A percentile compares a stretch with the other conserved stretches of the same genome.
These are phyloP conservation scores for Pachyuromys duprasi DNA, from an alignment of 2,797 vertebrate genomes.

Conservation along the genomic window DNA sequence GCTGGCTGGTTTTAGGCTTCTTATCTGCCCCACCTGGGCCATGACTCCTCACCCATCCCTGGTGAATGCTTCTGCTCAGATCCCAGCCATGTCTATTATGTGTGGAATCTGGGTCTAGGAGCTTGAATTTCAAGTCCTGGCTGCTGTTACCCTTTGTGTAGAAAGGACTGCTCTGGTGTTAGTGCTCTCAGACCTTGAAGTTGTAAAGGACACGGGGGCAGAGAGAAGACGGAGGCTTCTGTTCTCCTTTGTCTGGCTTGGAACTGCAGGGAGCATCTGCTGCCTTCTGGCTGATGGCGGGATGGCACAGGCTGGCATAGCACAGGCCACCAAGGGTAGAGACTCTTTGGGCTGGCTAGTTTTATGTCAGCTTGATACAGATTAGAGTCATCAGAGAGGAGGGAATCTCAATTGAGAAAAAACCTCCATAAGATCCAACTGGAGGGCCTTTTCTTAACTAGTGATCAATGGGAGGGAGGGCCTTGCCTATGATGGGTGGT, in stretches of 20 bases:
- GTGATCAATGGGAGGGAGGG: neutral
- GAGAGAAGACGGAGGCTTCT: neutral
- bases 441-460: neutral
- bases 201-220: neutral
- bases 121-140: slow-evolving; percentile 70
- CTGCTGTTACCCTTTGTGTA: slow-evolving; percentile 30
- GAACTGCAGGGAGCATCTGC: neutral
- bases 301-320: neutral
- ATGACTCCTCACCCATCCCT: slow-evolving; percentile 58
- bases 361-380: neutral
- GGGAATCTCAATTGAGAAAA: neutral
- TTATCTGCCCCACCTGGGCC: slow-evolving; percentile 60
- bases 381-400: neutral
- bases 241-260: neutral
- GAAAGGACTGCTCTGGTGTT: slow-evolving; percentile 57
- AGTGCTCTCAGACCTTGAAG: slow-evolving; percentile 22
- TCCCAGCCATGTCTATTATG: slow-evolving; percentile 60
- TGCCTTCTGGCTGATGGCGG: neutral
- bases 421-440: neutral
- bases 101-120: slow-evolving; percentile 68
- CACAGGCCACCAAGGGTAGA: neutral
- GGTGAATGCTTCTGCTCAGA: slow-evolving; percentile 61
- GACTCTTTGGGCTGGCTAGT: neutral
- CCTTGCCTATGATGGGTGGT: neutral
- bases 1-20: slow-evolving; percentile 65